phyloP scores from a whole-genome alignment of 1,140 invertebrate species.

The Cryptotermes secundus region DNA sequence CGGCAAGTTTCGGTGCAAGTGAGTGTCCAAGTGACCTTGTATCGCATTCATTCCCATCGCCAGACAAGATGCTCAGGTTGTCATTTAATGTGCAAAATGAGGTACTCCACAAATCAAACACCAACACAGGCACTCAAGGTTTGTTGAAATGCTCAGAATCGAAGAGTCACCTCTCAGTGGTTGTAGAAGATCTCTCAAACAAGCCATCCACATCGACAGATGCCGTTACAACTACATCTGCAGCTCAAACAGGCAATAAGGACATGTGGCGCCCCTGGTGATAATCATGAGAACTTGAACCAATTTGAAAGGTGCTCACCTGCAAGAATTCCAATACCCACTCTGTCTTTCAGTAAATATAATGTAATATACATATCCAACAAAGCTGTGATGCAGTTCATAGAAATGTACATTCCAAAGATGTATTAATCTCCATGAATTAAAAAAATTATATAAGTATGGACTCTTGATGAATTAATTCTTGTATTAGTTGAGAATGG shows the following conservation, averaged over 20 bases:
- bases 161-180: neutral
- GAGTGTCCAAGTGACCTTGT: neutral
- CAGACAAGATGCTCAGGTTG: slow-evolving; percentile 21
- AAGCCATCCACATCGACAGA: neutral
- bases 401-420: slow-evolving; percentile 3
- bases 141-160: slow-evolving; percentile 16
- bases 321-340: neutral
- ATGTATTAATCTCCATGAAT: neutral
- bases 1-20: neutral
- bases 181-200: neutral
- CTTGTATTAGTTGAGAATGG: neutral
- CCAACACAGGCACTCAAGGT: neutral
- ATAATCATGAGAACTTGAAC: neutral
- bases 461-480: neutral
- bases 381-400: neutral
- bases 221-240: neutral
- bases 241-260: neutral
- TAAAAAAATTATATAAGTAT: slow-evolving; percentile 2
- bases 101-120: no score
- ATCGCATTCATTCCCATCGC: neutral
- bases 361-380: neutral
- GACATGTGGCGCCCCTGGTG: slow-evolving; percentile 37
- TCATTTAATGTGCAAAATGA: slow-evolving; percentile 19
- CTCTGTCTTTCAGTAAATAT: neutral
- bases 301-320: neutral